Percentiles rank a stretch among this genome's conserved stretches.
phyloP scores from a whole-genome alignment of 2,113 vertebrate genomes.

The Poecile atricapillus region DNA sequence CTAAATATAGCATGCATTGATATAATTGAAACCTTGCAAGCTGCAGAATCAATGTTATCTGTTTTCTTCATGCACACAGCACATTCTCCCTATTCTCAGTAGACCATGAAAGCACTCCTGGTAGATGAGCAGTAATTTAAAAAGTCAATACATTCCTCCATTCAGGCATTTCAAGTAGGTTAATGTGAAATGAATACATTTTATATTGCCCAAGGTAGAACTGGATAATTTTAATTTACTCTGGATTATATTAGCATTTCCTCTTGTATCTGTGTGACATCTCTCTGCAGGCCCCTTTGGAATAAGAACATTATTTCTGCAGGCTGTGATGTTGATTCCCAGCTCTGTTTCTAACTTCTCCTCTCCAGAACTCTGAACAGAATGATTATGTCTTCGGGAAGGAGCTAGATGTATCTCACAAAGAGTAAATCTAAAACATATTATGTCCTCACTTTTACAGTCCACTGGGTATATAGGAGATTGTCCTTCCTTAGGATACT shows the following conservation, averaged over 20 bases:
- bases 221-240: neutral
- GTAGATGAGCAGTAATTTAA: neutral
- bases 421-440: neutral
- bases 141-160: slow-evolving; percentile 19
- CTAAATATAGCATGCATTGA: neutral
- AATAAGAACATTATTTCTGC: neutral
- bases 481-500: neutral
- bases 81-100: neutral
- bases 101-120: neutral
- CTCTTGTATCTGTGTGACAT: neutral
- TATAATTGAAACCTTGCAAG: neutral
- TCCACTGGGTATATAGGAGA: neutral
- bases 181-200: neutral
- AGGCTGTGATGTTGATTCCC: neutral
- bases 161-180: neutral
- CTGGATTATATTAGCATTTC: neutral
- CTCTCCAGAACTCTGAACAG: neutral
- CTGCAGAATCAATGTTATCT: neutral
- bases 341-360: neutral
- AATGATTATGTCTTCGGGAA: neutral
- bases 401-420: neutral
- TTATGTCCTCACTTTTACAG: neutral
- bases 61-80: neutral
- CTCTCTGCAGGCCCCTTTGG: neutral
- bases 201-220: neutral